phyloP scores from a whole-genome alignment of 30 jellyfish, hydroid and myxozoan species.

The Phacellophora camtschatica region DNA sequence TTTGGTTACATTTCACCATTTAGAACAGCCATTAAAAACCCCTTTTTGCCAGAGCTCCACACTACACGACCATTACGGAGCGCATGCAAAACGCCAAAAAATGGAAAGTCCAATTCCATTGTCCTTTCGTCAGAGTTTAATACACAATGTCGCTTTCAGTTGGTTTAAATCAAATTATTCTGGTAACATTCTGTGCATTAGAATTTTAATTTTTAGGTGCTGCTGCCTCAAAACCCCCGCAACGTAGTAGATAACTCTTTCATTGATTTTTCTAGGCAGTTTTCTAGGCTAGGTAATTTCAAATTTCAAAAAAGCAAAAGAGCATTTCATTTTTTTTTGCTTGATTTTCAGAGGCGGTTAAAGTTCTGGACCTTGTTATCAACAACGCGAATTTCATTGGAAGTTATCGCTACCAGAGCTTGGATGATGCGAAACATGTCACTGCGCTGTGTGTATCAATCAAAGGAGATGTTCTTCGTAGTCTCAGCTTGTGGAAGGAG shows the following conservation, averaged over 20 bases:
- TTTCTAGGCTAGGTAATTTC: no score
- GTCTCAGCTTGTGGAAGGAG: constrained; percentile 52
- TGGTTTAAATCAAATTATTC: no score
- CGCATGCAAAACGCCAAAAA: not conserved
- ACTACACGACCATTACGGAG: not conserved
- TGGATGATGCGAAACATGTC: not conserved
- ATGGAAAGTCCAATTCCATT: not conserved
- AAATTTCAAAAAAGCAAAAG: no score
- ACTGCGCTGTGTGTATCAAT: constrained; percentile 36
- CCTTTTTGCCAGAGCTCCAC: not conserved
- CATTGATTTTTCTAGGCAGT: no score
- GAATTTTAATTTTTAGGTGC: no score
- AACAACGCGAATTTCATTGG: constrained; percentile 12
- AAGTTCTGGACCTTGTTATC: constrained; percentile 13
- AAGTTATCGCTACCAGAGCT: constrained; percentile 1
- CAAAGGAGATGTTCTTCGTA: constrained; percentile 50
- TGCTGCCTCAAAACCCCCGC: no score
- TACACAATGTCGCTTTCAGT: not conserved
- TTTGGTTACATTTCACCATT: not conserved
- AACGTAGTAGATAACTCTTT: no score
- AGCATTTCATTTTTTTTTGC: no score
- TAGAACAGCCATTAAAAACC: not conserved
- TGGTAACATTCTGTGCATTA: no score
- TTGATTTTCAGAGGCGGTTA: not conserved
- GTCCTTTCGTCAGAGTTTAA: no score